These are phyloP conservation scores for Zaprionus tsacasi DNA, from an alignment of 1,140 invertebrate genomes.

Conservation along the genomic window DNA sequence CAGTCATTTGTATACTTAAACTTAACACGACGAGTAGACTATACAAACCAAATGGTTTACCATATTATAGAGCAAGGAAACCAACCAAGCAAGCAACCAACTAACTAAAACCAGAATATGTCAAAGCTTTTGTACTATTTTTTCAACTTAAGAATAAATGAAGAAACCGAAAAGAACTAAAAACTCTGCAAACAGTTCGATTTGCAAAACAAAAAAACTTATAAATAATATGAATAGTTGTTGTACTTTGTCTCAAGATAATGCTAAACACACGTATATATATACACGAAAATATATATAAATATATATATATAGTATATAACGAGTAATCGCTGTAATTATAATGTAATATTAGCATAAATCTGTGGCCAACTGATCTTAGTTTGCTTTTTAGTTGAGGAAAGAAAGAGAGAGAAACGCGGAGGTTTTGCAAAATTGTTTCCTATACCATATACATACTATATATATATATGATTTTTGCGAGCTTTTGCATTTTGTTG, in stretches of 20 bases:
- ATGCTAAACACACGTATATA: slow-evolving; percentile 36
- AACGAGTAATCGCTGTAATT: slow-evolving; percentile 70
- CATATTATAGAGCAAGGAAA: slow-evolving; percentile 38
- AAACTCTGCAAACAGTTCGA: slow-evolving; percentile 13
- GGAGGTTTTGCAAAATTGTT: slow-evolving; percentile 61
- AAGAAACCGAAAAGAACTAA: slow-evolving; percentile 40
- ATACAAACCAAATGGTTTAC: slow-evolving; percentile 55
- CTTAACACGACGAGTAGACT: slow-evolving; percentile 53
- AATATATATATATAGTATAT: slow-evolving; percentile 3
- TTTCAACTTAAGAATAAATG: slow-evolving; percentile 62
- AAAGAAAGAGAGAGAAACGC: slow-evolving; percentile 15
- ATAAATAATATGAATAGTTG: slow-evolving; percentile 69
- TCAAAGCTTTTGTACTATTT: slow-evolving; percentile 83
- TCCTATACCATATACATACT: slow-evolving; percentile 29
- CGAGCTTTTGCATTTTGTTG: slow-evolving; percentile 82
- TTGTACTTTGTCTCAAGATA: slow-evolving; percentile 81
- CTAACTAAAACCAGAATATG: slow-evolving; percentile 61
- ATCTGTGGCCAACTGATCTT: slow-evolving; percentile 58
- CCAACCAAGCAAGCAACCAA: slow-evolving; percentile 59
- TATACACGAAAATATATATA: slow-evolving; percentile 45
- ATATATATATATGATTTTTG: slow-evolving; percentile 49
- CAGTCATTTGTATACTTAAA: slow-evolving; percentile 79
- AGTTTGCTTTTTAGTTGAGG: slow-evolving; percentile 69
- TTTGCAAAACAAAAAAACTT: slow-evolving; percentile 34
- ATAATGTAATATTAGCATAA: slow-evolving; percentile 76